A percentile compares a stretch with the other conserved stretches of the same genome.
Evolutionary conservation across 2,113 vertebrate genomes (phyloP).

Genomic region (Lipophrys pholis): DNA sequence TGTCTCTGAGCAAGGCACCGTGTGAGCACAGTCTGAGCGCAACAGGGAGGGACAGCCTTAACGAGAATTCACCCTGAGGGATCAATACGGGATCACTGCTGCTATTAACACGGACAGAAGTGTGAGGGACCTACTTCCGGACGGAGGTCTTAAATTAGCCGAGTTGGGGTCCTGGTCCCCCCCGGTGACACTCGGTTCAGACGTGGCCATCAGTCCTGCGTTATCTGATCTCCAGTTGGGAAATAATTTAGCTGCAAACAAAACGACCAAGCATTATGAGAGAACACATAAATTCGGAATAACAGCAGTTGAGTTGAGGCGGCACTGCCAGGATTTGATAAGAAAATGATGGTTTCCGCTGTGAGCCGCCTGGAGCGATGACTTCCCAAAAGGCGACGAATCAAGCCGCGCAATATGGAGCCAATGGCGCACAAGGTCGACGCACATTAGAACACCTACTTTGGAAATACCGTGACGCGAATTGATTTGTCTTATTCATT

Average conservation of each 20-base stretch:
- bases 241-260: conserved; percentile 68
- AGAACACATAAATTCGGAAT: not conserved
- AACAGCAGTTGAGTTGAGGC: not conserved
- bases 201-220: conserved; percentile 90
- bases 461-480: not conserved
- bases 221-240: conserved; percentile 57
- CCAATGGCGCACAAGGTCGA: conserved; percentile 40
- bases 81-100: conserved; percentile 5
- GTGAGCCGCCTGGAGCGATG: not conserved
- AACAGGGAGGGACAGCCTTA: conserved; percentile 19
- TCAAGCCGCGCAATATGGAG: conserved; percentile 37
- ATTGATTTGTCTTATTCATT: conserved; percentile 5
- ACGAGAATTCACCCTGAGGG: conserved; percentile 8
- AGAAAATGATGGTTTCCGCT: not conserved
- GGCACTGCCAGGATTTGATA: not conserved
- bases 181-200: conserved; percentile 90
- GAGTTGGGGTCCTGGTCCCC: conserved; percentile 90
- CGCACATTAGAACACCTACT: conserved; percentile 18
- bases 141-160: conserved; percentile 92
- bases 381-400: conserved; percentile 11
- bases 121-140: conserved; percentile 89
- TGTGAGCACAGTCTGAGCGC: not conserved
- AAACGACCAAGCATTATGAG: conserved; percentile 40
- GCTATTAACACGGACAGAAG: conserved; percentile 14
- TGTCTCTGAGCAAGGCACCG: conserved; percentile 71